phyloP scores from a whole-genome alignment of 2,113 vertebrate species.

The Labeo catla region DNA sequence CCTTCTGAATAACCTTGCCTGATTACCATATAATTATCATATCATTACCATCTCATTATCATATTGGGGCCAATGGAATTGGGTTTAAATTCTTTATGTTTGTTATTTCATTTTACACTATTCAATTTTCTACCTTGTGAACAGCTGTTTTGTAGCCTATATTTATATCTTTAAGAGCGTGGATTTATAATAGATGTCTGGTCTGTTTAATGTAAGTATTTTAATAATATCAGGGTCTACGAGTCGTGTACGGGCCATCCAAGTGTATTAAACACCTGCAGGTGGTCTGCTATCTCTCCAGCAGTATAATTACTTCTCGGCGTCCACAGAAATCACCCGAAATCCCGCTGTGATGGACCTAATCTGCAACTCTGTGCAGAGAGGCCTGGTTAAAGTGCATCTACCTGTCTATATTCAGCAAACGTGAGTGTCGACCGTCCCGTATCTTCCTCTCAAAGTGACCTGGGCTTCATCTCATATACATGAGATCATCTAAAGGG shows the following conservation, averaged over 20 bases:
- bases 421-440: not conserved
- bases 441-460: slow-evolving; percentile 15
- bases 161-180: not conserved
- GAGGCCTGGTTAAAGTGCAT: not conserved
- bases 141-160: not conserved
- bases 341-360: not conserved
- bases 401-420: not conserved
- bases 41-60: slow-evolving; percentile 73
- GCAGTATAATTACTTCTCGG: slow-evolving; percentile 14
- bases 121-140: not conserved
- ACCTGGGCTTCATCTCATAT: not conserved
- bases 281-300: slow-evolving; percentile 26
- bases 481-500: slow-evolving; percentile 17
- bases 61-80: slow-evolving; percentile 55
- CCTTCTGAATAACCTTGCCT: slow-evolving; percentile 78
- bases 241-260: not conserved
- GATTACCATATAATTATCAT: slow-evolving; percentile 84
- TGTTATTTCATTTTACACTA: slow-evolving; percentile 5
- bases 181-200: not conserved
- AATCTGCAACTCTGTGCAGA: not conserved
- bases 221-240: slow-evolving; percentile 19
- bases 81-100: slow-evolving; percentile 27
- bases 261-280: slow-evolving; percentile 33
- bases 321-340: not conserved
- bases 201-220: slow-evolving; percentile 1